phyloP scores from a whole-genome alignment of 2,113 vertebrate species.

The Aldabrachelys gigantea region DNA sequence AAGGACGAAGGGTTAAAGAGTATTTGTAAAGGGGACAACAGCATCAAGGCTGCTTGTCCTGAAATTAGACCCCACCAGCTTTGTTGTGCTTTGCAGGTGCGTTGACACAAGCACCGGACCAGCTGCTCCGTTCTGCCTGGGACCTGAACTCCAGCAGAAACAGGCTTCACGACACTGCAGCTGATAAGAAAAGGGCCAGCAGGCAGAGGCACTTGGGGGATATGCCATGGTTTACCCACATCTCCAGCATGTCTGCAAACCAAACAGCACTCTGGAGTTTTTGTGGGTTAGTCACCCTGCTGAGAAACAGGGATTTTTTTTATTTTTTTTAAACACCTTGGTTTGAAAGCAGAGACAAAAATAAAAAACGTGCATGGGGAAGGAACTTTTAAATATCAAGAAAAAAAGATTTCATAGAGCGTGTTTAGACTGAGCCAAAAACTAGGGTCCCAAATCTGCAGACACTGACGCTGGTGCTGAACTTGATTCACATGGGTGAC shows the following conservation, averaged over 20 bases:
- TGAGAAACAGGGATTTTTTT: not conserved
- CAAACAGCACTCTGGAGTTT: not conserved
- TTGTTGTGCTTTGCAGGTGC: not conserved
- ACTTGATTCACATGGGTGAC: not conserved
- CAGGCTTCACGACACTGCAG: accelerated
- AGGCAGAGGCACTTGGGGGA: not conserved
- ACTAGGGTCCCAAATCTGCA: not conserved
- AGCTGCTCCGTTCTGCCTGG: not conserved
- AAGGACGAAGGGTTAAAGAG: not conserved
- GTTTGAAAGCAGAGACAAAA: not conserved
- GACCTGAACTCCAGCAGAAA: not conserved
- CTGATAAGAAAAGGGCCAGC: not conserved
- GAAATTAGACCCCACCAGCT: conserved; percentile 6
- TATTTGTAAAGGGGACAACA: not conserved
- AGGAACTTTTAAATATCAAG: not conserved
- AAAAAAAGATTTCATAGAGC: not conserved
- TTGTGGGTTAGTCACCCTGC: not conserved
- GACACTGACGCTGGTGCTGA: not conserved
- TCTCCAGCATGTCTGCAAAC: accelerated
- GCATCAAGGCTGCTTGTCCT: accelerated
- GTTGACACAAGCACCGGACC: not conserved
- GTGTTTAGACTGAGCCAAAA: not conserved
- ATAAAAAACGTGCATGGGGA: not conserved
- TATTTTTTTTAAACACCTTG: not conserved
- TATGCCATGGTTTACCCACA: not conserved